Conservation (phyloP, 2,113 vertebrate species). For the Cebidichthys violaceus region DNA sequence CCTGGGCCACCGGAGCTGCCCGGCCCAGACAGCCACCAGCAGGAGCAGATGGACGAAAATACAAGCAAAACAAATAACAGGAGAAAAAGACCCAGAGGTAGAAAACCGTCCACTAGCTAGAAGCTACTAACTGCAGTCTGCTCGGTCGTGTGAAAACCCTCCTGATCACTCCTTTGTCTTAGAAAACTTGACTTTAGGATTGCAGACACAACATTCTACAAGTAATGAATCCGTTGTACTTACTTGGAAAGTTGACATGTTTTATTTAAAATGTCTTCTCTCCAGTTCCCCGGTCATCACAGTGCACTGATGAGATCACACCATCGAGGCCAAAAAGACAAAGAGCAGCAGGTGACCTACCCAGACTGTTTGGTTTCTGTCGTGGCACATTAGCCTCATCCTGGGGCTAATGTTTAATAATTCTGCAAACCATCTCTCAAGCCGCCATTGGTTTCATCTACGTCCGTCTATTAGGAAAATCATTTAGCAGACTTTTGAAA, state of each 20-base stretch:
- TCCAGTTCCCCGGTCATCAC: slow-evolving; percentile 14
- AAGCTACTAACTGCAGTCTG: background rate
- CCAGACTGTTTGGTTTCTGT: background rate
- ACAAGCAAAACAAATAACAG: background rate
- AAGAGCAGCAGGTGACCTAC: slow-evolving; percentile 53
- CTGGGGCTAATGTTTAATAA: background rate
- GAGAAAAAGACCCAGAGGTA: slow-evolving; percentile 55
- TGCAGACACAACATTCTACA: background rate
- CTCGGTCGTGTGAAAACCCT: background rate
- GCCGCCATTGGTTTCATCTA: background rate
- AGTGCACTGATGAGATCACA: background rate
- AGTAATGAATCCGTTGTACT: background rate
- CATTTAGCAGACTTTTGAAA: background rate
- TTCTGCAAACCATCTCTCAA: background rate
- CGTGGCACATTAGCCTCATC: too few species aligned
- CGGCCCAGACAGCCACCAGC: background rate
- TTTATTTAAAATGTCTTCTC: background rate
- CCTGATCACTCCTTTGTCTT: background rate
- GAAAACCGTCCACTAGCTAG: background rate
- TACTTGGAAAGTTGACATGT: background rate
- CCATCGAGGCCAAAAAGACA: slow-evolving; percentile 41
- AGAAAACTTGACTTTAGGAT: background rate
- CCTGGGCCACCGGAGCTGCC: background rate
- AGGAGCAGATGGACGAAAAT: background rate
- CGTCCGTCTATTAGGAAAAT: background rate